phyloP scores from a whole-genome alignment of 2,888 invertebrate species.

The Lepetodrilus schrolli region DNA sequence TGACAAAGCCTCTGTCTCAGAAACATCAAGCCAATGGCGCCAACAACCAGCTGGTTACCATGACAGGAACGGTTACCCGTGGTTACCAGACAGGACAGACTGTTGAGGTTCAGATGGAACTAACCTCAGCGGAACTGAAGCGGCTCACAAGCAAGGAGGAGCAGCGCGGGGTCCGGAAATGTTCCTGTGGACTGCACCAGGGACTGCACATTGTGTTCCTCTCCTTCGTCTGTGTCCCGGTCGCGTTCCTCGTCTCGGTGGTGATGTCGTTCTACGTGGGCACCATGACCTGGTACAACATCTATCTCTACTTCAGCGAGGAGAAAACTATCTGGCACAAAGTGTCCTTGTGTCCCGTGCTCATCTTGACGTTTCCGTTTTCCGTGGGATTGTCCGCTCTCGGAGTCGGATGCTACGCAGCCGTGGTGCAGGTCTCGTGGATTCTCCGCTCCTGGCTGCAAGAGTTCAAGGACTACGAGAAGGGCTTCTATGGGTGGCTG shows the following conservation, averaged over 20 bases:
- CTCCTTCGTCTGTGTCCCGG: conserved; percentile 81
- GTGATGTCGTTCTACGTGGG: conserved; percentile 85
- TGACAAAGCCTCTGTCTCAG: conserved; percentile 38
- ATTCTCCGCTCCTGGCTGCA: conserved; percentile 82
- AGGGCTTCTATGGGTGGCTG: conserved; percentile 87
- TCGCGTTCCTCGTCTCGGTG: conserved; percentile 81
- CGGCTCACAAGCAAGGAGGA: conserved; percentile 78
- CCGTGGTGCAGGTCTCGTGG: conserved; percentile 82
- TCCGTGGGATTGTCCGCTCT: conserved; percentile 81
- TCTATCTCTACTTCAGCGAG: conserved; percentile 83
- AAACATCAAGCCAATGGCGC: conserved; percentile 27
- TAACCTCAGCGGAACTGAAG: conserved; percentile 83
- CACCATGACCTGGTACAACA: conserved; percentile 85
- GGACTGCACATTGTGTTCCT: conserved; percentile 83
- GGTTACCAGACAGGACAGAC: conserved; percentile 50
- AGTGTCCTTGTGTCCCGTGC: conserved; percentile 81
- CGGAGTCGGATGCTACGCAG: conserved; percentile 82
- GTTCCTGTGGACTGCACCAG: conserved; percentile 77
- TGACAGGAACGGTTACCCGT: conserved; percentile 82
- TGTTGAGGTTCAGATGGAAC: conserved; percentile 80
- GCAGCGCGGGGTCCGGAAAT: conserved; percentile 76
- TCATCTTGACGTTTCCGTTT: conserved; percentile 83
- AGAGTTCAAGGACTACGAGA: conserved; percentile 84
- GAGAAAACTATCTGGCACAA: conserved; percentile 81
- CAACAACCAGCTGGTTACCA: conserved; percentile 76